Conservation (phyloP, 2,888 invertebrate species). For the Disparrhopalites patrizii region DNA sequence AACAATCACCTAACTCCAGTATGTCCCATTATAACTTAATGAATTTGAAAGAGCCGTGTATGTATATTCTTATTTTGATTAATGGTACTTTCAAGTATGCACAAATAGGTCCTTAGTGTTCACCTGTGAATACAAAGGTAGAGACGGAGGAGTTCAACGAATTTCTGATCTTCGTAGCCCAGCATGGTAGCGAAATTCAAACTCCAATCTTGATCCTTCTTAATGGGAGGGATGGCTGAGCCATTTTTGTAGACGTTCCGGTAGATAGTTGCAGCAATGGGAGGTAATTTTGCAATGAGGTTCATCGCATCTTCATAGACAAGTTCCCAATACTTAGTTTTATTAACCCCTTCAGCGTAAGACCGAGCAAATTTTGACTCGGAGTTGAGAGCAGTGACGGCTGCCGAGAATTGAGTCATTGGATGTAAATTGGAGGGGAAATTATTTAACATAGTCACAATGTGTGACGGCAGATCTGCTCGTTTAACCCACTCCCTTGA, state of each 20-base stretch:
- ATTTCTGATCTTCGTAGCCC: slow-evolving; percentile 72
- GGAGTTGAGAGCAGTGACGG: slow-evolving; percentile 81
- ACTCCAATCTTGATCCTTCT: slow-evolving; percentile 86
- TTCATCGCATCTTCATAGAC: slow-evolving; percentile 91
- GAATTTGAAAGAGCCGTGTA: background rate
- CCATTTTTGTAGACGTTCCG: slow-evolving; percentile 81
- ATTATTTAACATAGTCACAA: slow-evolving; percentile 85
- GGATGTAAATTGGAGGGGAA: slow-evolving; percentile 86
- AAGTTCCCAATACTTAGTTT: slow-evolving; percentile 88
- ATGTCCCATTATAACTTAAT: background rate
- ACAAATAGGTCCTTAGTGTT: slow-evolving; percentile 53
- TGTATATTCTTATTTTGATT: background rate
- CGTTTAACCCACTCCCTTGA: slow-evolving; percentile 80
- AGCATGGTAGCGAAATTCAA: slow-evolving; percentile 88
- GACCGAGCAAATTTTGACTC: slow-evolving; percentile 90
- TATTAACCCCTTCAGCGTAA: slow-evolving; percentile 80
- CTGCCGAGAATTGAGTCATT: slow-evolving; percentile 90
- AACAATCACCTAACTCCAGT: background rate
- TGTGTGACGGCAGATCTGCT: slow-evolving; percentile 85
- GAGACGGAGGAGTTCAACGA: slow-evolving; percentile 86
- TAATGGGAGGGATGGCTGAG: slow-evolving; percentile 81
- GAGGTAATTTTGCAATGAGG: slow-evolving; percentile 88
- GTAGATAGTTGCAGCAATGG: slow-evolving; percentile 92
- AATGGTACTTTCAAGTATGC: slow-evolving; percentile 71
- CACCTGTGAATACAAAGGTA: slow-evolving; percentile 87